Conservation (phyloP, 2,888 invertebrate genomes). For the Drosophila rellima region DNA sequence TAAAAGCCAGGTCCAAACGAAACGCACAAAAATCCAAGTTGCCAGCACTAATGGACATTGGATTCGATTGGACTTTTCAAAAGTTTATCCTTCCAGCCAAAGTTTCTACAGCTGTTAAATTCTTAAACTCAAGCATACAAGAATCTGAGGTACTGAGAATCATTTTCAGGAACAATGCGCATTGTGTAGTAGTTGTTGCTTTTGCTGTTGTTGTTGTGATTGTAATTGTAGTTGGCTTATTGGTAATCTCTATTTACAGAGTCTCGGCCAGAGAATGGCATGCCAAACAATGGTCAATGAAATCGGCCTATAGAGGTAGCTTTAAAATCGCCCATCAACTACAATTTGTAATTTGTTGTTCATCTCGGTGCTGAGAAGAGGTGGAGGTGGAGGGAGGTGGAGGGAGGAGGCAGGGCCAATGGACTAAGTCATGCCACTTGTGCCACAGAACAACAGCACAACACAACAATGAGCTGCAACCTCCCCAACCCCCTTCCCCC, state of each 20-base stretch:
- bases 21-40: constrained; percentile 1
- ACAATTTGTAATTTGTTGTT: constrained; percentile 79
- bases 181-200: constrained; percentile 48
- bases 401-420: constrained; percentile 11
- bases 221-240: constrained; percentile 72
- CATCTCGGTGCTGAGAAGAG: constrained; percentile 21
- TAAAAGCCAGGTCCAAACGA: neutral
- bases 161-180: constrained; percentile 38
- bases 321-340: constrained; percentile 75
- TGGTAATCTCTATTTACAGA: constrained; percentile 78
- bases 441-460: constrained; percentile 32
- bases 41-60: constrained; percentile 10
- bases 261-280: constrained; percentile 57
- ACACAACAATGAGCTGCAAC: constrained; percentile 52
- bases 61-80: constrained; percentile 6
- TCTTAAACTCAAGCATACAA: constrained; percentile 17
- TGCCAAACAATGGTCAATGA: constrained; percentile 48
- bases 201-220: constrained; percentile 33
- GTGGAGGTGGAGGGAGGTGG: neutral
- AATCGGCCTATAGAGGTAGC: constrained; percentile 38
- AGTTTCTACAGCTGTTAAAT: constrained; percentile 14
- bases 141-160: constrained; percentile 14
- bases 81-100: constrained; percentile 13
- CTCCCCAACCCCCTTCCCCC: neutral
- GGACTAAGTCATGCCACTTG: constrained; percentile 29